phyloP scores from a whole-genome alignment of 1,140 invertebrate genomes.

The Brachionus paranguensis region DNA sequence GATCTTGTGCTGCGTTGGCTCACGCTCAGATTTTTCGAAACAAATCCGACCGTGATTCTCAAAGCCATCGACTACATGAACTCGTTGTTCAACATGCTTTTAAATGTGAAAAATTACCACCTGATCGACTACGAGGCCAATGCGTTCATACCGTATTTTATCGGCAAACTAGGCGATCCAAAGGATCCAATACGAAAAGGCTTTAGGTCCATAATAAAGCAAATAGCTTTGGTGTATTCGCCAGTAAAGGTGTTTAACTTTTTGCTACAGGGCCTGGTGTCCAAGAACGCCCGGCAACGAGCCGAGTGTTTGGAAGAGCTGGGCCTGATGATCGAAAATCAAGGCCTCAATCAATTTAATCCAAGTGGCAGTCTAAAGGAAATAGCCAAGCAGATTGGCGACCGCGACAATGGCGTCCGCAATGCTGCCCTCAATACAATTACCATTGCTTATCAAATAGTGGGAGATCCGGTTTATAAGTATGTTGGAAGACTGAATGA shows the following conservation, averaged over 20 bases:
- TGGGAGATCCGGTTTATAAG: constrained; percentile 84
- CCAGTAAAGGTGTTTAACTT: constrained; percentile 80
- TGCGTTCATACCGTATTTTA: constrained; percentile 40
- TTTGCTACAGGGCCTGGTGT: constrained; percentile 87
- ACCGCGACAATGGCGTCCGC: constrained; percentile 88
- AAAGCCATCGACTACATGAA: constrained; percentile 88
- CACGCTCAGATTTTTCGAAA: constrained; percentile 91
- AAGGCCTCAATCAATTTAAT: constrained; percentile 76
- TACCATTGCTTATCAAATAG: constrained; percentile 78
- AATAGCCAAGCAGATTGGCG: constrained; percentile 85
- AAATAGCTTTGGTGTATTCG: constrained; percentile 77
- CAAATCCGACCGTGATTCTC: constrained; percentile 89
- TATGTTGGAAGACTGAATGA: constrained; percentile 83
- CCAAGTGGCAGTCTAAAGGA: constrained; percentile 75
- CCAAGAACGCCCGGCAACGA: constrained; percentile 89
- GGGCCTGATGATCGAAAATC: constrained; percentile 74
- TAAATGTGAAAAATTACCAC: constrained; percentile 13
- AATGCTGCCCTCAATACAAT: constrained; percentile 90
- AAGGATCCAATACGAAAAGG: constrained; percentile 40
- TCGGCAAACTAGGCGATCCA: constrained; percentile 36
- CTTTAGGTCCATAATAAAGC: constrained; percentile 74
- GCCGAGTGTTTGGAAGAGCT: constrained; percentile 84
- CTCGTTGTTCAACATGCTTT: constrained; percentile 3
- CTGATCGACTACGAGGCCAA: constrained; percentile 20
- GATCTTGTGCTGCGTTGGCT: constrained; percentile 94